phyloP scores from a whole-genome alignment of 2,888 invertebrate species.

The Mycalesis mineus region DNA sequence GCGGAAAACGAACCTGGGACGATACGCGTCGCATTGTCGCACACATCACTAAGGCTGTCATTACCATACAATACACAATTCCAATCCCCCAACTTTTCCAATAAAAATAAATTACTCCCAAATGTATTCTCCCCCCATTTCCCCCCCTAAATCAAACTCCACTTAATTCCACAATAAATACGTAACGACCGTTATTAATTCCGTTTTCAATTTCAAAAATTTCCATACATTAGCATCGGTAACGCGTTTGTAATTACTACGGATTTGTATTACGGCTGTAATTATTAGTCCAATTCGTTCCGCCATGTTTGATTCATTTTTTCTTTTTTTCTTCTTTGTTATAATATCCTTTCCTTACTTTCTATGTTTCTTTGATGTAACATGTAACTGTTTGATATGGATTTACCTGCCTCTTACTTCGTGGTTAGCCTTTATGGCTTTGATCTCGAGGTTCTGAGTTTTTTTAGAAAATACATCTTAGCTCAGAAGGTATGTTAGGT shows the following conservation, averaged over 20 bases:
- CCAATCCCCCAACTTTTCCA: conserved; percentile 1
- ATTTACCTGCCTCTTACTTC: too few relatives aligned
- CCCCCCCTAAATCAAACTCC: conserved; percentile 11
- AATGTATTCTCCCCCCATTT: background rate
- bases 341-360: conserved; percentile 7
- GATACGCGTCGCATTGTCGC: background rate
- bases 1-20: background rate
- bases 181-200: conserved; percentile 19
- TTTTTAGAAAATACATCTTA: too few relatives aligned
- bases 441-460: too few relatives aligned
- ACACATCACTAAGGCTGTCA: background rate
- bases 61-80: conserved; percentile 1
- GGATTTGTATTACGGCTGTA: conserved; percentile 28
- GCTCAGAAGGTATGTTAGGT: too few relatives aligned
- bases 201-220: conserved; percentile 27
- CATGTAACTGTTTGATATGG: background rate
- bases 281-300: conserved; percentile 14
- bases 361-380: background rate
- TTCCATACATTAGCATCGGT: conserved; percentile 28
- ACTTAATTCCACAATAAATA: conserved; percentile 15
- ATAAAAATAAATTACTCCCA: conserved; percentile 2
- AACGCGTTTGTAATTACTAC: conserved; percentile 25
- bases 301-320: conserved; percentile 5
- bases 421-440: too few relatives aligned
- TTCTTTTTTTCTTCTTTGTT: background rate